These are phyloP conservation scores for Piprites chloris DNA, from an alignment of 2,113 vertebrate species.

Conservation along the genomic window DNA sequence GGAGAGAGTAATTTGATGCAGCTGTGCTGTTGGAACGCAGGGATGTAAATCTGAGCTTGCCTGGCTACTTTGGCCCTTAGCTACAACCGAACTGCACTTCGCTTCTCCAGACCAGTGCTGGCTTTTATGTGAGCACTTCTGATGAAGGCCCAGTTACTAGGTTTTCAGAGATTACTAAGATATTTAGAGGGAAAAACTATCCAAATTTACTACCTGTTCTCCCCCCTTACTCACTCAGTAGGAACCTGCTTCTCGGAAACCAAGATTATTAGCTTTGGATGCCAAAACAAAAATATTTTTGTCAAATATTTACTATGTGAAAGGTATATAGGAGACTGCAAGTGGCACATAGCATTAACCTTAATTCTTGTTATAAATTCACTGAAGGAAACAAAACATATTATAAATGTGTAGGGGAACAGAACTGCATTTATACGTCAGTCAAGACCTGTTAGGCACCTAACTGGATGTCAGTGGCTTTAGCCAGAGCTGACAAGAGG, in stretches of 20 bases:
- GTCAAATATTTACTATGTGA: neutral
- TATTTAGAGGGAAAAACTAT: neutral
- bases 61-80: slow-evolving; percentile 17
- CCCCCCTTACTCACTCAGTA: neutral
- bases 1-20: slow-evolving; percentile 51
- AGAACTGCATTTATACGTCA: neutral
- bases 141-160: neutral
- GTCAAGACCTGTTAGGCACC: neutral
- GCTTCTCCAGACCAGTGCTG: neutral
- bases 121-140: neutral
- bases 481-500: neutral
- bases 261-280: neutral
- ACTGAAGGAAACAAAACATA: neutral
- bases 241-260: neutral
- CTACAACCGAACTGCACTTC: neutral
- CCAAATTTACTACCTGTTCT: neutral
- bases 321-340: neutral
- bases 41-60: slow-evolving; percentile 31
- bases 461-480: neutral
- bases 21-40: neutral
- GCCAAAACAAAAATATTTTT: neutral
- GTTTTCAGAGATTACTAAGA: neutral
- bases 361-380: neutral
- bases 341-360: neutral
- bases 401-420: neutral